These are phyloP conservation scores for Prunella himalayana DNA, from an alignment of 2,113 vertebrate species.

Conservation along the genomic window DNA sequence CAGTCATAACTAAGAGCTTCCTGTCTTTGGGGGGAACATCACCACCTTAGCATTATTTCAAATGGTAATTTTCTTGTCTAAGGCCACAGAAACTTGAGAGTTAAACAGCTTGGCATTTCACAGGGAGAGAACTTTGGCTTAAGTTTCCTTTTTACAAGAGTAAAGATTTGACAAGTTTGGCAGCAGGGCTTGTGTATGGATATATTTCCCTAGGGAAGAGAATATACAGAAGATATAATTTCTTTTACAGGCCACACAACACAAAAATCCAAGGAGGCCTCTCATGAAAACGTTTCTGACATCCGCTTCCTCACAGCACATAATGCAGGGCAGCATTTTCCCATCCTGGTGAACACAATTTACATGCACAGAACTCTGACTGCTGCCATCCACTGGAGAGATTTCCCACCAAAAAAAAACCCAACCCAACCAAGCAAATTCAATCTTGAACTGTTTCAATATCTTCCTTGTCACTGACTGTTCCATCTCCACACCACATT, in stretches of 20 bases:
- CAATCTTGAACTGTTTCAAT: neutral
- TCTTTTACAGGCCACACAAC: constrained; percentile 68
- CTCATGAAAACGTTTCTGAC: constrained; percentile 30
- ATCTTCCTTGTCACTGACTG: neutral
- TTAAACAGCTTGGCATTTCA: constrained; percentile 58
- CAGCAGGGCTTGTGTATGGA: constrained; percentile 40
- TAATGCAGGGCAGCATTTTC: neutral
- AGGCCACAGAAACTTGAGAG: constrained; percentile 25
- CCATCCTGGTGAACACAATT: neutral
- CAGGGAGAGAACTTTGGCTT: constrained; percentile 49
- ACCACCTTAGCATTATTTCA: constrained; percentile 15
- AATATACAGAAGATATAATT: constrained; percentile 58
- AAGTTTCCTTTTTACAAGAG: constrained; percentile 61
- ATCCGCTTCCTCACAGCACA: constrained; percentile 6
- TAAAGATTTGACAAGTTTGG: constrained; percentile 68
- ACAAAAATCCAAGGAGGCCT: constrained; percentile 49
- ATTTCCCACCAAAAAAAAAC: neutral
- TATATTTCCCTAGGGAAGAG: constrained; percentile 44
- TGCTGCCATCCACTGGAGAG: constrained; percentile 24
- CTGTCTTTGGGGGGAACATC: constrained; percentile 2
- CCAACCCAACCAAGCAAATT: neutral
- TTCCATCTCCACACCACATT: neutral
- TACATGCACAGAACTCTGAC: neutral
- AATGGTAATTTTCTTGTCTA: constrained; percentile 39
- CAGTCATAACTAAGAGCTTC: neutral